Percentiles rank a stretch among this genome's conserved stretches.
phyloP scores from a whole-genome alignment of 2,888 invertebrate species.

The Eupithecia subumbrata region DNA sequence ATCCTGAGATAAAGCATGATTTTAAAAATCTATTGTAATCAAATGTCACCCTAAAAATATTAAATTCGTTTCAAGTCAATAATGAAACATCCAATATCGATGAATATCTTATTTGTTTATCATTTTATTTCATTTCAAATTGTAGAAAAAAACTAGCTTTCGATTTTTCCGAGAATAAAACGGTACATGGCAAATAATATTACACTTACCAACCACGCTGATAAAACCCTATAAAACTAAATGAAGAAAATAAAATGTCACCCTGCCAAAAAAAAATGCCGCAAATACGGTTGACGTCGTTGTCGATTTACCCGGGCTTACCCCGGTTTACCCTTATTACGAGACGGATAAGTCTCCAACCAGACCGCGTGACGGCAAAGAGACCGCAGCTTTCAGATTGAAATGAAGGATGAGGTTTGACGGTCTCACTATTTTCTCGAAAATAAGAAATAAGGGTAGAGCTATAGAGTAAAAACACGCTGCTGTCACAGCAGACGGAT shows the following conservation, averaged over 20 bases:
- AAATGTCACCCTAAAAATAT: too few relatives aligned
- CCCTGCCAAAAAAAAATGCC: not conserved
- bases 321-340: conserved; percentile 28
- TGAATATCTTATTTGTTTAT: too few relatives aligned
- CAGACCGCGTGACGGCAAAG: conserved; percentile 28
- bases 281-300: conserved; percentile 22
- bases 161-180: not conserved
- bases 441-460: too few relatives aligned
- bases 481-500: too few relatives aligned
- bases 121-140: not conserved
- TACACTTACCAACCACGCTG: not conserved
- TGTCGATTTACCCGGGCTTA: conserved; percentile 24
- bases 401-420: conserved; percentile 31
- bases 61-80: too few relatives aligned
- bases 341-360: conserved; percentile 25
- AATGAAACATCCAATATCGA: too few relatives aligned
- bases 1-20: too few relatives aligned
- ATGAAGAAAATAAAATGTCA: conserved; percentile 2
- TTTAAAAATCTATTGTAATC: too few relatives aligned
- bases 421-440: conserved; percentile 8
- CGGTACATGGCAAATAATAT: not conserved
- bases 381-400: conserved; percentile 31
- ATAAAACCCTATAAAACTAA: conserved; percentile 5
- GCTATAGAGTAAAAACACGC: too few relatives aligned
- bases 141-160: not conserved